Base-by-base conservation (phyloP, 2,888 invertebrate genomes). In the Nematopogon swammerdamellus region DNA sequence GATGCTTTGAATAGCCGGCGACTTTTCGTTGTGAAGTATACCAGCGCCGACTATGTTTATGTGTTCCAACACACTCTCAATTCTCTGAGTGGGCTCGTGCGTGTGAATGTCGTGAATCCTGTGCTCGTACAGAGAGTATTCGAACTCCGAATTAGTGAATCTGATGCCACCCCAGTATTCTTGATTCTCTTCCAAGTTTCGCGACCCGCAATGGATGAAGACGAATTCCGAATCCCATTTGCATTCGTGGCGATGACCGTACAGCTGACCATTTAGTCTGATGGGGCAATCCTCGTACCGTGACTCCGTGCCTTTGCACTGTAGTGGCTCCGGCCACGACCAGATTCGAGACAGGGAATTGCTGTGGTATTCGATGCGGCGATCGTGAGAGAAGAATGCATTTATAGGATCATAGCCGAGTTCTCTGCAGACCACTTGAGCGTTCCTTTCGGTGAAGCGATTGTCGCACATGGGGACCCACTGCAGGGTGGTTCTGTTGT, bases 391-490 rank as follows among this genome's bases (percentile, higher is more conserved):
- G 55, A 97, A 92, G 64, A 91, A 93, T 0, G 93, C 89, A 65
- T 96, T 95, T 20, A 95, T 82, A 0, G 92, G 87, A 66, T 95
- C 92, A 61, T 89, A 89, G 8, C 96, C 96, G 45, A 99, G 72
- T 66, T 97, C 94, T 18, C 94, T 83, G 63, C 99, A 99, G 0
- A 97, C 95, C 1, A 98, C 97, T 80, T 96, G 91, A 3, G 96
- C 97, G 65, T 97, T 98, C 59, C 97, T 84, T 66, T 97, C 95
- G 0, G 97, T 97, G 67, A 99, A 99, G 52, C 95, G 84, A 45
- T 85, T 85, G 68, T 99, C 99, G 70, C 99, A 99, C 73, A 97
- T 88, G 0, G 98, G 95, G 30, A 97, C 92, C 95, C 97, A 97
- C 63, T 97, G 97, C 17, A 94, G 80, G 0, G 97, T 96, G 2